Conservation (phyloP, 2,888 invertebrate genomes). For the Dryocosmus kuriphilus region DNA sequence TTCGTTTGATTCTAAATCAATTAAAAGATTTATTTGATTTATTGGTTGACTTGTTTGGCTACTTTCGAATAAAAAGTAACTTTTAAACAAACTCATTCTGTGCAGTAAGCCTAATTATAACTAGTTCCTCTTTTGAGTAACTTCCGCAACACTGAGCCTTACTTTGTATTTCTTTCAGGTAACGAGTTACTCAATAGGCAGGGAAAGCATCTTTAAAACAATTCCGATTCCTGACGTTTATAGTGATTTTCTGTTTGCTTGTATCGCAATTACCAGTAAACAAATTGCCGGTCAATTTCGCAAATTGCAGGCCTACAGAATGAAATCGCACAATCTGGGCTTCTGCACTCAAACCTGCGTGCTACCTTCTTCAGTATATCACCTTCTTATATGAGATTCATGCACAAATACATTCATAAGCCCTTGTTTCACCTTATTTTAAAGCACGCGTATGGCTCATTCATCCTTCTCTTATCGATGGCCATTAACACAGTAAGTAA, state of each 20-base stretch:
- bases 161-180: neutral
- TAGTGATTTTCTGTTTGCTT: constrained; percentile 59
- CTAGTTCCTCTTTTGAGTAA: neutral
- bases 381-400: neutral
- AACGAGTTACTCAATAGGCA: neutral
- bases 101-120: neutral
- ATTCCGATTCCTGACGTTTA: constrained; percentile 1
- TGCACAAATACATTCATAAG: neutral
- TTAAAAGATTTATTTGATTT: too few relatives aligned
- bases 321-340: constrained; percentile 71
- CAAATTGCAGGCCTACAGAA: constrained; percentile 71
- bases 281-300: constrained; percentile 73
- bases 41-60: too few relatives aligned
- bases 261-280: constrained; percentile 72
- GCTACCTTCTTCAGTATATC: neutral
- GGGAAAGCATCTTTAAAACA: constrained; percentile 2
- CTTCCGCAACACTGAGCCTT: neutral
- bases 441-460: neutral
- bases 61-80: too few relatives aligned
- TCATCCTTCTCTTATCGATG: constrained; percentile 3
- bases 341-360: constrained; percentile 43
- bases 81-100: neutral
- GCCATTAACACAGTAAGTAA: constrained; percentile 5
- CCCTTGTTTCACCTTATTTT: neutral
- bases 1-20: too few relatives aligned